Conservation (phyloP, 2,888 invertebrate species). For the Metallyticus violacea region DNA sequence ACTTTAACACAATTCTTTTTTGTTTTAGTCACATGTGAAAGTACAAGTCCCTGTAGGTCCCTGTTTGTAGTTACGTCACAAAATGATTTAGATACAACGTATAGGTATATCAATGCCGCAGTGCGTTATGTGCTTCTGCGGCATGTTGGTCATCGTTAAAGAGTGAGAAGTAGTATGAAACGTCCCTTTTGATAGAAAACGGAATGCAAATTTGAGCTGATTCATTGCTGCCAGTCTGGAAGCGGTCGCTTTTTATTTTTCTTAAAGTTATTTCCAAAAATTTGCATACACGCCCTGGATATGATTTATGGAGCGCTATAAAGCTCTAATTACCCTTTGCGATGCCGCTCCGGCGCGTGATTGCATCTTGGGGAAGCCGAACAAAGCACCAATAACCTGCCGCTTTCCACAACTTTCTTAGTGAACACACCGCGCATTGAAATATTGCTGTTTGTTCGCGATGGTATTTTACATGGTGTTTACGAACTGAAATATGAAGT, state of each 20-base stretch:
- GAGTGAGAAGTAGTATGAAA: background rate
- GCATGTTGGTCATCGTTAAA: too few species aligned
- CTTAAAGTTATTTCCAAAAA: background rate
- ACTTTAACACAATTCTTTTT: too few species aligned
- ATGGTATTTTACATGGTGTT: background rate
- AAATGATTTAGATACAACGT: too few species aligned
- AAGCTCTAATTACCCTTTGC: background rate
- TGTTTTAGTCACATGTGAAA: too few species aligned
- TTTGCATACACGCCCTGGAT: background rate
- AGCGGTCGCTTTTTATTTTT: background rate
- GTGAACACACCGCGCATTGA: too few species aligned
- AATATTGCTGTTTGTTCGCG: background rate
- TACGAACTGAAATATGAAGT: background rate
- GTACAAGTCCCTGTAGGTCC: too few species aligned
- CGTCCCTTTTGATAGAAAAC: too few species aligned
- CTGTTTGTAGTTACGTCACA: too few species aligned
- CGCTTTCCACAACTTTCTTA: background rate
- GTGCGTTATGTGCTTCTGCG: too few species aligned
- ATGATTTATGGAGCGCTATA: background rate
- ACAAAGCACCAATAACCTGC: background rate
- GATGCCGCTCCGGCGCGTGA: background rate
- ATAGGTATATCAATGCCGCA: too few species aligned
- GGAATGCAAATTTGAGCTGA: background rate
- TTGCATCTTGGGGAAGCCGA: background rate
- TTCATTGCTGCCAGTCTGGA: too few species aligned